phyloP scores from a whole-genome alignment of 2,113 vertebrate genomes.

The Solenodon paradoxus region DNA sequence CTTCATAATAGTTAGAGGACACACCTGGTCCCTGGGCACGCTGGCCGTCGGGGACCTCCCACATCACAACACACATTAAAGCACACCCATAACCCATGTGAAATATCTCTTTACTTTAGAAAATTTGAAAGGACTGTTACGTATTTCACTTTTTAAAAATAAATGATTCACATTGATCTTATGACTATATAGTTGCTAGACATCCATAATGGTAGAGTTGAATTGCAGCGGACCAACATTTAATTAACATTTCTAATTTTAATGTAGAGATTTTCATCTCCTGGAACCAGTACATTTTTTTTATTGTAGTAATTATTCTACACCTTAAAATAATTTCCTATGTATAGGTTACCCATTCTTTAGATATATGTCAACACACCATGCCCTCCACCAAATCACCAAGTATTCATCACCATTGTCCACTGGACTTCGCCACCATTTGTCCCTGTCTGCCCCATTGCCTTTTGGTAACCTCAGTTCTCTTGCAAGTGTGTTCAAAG shows the following conservation, averaged over 20 bases:
- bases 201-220: not conserved
- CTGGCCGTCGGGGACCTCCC: not conserved
- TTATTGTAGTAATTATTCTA: too few species aligned
- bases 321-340: too few species aligned
- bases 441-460: too few species aligned
- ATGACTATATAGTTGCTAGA: not conserved
- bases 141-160: not conserved
- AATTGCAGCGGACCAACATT: not conserved
- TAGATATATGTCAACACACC: too few species aligned
- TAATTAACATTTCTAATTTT: slow-evolving; percentile 27
- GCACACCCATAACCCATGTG: not conserved
- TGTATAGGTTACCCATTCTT: too few species aligned
- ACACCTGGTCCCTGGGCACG: not conserved
- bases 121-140: not conserved
- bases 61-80: not conserved
- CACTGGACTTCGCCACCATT: too few species aligned
- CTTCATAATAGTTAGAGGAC: not conserved
- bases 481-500: too few species aligned
- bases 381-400: too few species aligned
- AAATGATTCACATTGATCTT: not conserved
- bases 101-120: not conserved
- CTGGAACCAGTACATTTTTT: not conserved
- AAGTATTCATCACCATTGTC: too few species aligned
- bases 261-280: not conserved
- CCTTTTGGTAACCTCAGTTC: too few species aligned